phyloP scores from a whole-genome alignment of 2,113 vertebrate species.

The Todiramphus saurophagus region DNA sequence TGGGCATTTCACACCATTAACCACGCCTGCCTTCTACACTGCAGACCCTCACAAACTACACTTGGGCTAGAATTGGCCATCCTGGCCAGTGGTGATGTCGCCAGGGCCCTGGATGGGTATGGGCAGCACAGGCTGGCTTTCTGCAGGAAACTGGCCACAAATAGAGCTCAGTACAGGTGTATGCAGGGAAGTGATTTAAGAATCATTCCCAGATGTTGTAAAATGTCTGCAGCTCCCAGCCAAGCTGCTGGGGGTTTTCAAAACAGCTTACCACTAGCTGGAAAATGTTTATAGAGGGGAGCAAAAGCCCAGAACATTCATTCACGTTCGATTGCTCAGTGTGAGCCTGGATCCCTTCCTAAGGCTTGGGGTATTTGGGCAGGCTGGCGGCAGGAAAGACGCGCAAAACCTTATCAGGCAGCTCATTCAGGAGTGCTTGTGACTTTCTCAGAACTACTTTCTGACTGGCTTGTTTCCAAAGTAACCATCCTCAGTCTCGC shows the following conservation, averaged over 20 bases:
- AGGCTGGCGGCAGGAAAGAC: neutral
- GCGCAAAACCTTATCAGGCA: neutral
- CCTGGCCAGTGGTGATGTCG: neutral
- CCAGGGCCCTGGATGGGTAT: neutral
- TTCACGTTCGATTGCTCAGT: neutral
- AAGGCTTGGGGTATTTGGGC: neutral
- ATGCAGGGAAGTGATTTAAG: neutral
- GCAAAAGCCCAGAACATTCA: neutral
- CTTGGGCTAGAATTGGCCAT: neutral
- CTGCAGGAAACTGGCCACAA: neutral
- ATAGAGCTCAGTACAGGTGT: conserved; percentile 10
- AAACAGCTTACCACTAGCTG: conserved; percentile 21
- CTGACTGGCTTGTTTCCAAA: neutral
- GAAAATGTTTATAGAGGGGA: conserved; percentile 5
- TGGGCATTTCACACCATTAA: neutral
- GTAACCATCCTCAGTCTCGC: neutral
- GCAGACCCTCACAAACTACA: neutral
- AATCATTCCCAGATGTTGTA: conserved; percentile 7
- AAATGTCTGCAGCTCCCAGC: conserved; percentile 7
- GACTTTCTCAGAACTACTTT: neutral
- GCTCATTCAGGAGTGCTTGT: neutral
- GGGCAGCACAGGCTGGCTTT: neutral
- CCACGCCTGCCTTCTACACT: neutral
- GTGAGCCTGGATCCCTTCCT: neutral
- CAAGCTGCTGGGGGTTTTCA: conserved; percentile 39